phyloP scores from a whole-genome alignment of 2,888 invertebrate species.

The Drosophila algonquin region DNA sequence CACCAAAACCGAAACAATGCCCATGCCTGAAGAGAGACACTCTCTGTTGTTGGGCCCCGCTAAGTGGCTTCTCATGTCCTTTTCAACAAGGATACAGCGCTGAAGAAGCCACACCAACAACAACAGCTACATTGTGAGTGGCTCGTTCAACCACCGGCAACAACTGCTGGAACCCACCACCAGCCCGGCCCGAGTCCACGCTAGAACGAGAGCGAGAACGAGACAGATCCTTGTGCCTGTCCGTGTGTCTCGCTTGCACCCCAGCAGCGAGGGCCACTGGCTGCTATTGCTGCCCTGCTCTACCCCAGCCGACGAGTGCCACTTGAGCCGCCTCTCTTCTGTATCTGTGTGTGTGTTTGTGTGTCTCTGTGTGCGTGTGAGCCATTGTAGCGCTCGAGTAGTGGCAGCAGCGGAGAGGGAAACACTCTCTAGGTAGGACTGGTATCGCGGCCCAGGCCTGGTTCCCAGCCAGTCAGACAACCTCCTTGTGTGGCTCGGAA shows the following conservation, averaged over 20 bases:
- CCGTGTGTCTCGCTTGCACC: not conserved
- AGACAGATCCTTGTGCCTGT: conserved; percentile 31
- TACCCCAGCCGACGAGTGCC: conserved; percentile 64
- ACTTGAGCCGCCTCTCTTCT: conserved; percentile 59
- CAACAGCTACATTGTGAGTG: conserved; percentile 63
- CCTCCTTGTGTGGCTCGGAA: conserved; percentile 18
- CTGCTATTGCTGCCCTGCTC: conserved; percentile 32
- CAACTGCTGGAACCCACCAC: conserved; percentile 43
- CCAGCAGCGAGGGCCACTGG: not conserved
- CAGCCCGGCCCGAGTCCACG: conserved; percentile 58
- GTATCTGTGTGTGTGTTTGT: not conserved
- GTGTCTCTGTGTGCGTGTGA: conserved; percentile 20
- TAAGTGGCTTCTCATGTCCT: conserved; percentile 84
- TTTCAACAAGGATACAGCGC: conserved; percentile 76
- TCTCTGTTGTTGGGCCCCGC: conserved; percentile 69
- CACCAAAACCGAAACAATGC: not conserved
- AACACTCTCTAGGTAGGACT: not conserved
- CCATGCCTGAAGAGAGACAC: conserved; percentile 53
- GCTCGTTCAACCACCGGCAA: conserved; percentile 71
- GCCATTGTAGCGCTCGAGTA: conserved; percentile 64
- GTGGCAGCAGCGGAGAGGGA: conserved; percentile 19
- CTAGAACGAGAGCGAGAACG: conserved; percentile 41
- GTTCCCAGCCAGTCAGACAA: conserved; percentile 60
- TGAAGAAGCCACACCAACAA: conserved; percentile 9
- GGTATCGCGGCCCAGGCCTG: conserved; percentile 16